Conservation (phyloP, 2,888 invertebrate genomes). For the Cyaniris semiargus region DNA sequence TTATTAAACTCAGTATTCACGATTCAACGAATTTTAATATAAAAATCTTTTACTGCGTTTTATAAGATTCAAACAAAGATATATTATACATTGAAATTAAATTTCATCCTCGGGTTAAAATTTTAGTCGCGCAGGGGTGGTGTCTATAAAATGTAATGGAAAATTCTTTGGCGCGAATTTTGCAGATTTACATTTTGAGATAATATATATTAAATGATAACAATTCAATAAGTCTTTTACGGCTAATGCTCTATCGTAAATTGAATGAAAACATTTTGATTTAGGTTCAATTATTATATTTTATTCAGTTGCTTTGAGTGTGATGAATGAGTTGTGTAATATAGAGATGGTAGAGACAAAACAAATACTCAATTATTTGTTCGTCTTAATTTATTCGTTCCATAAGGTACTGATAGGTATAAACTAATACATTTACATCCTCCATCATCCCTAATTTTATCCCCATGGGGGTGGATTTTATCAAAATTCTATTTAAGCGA, state of each 20-base stretch:
- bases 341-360: too few species aligned
- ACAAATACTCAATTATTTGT: too few species aligned
- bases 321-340: too few species aligned
- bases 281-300: background rate
- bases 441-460: too few species aligned
- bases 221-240: background rate
- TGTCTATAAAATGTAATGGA: conserved; percentile 21
- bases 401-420: too few species aligned
- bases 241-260: background rate
- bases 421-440: too few species aligned
- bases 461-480: too few species aligned
- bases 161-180: conserved; percentile 34
- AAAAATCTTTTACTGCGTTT: conserved; percentile 16
- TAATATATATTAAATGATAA: conserved; percentile 17
- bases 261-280: background rate
- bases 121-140: background rate
- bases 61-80: conserved; percentile 14
- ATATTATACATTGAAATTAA: conserved; percentile 29
- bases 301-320: too few species aligned
- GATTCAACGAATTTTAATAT: conserved; percentile 18
- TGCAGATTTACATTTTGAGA: conserved; percentile 11
- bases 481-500: too few species aligned
- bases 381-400: too few species aligned
- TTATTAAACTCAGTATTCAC: background rate
- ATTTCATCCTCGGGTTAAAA: conserved; percentile 25